Conservation (phyloP, 2,797 vertebrate genomes). For the Hemibagrus guttatus region DNA sequence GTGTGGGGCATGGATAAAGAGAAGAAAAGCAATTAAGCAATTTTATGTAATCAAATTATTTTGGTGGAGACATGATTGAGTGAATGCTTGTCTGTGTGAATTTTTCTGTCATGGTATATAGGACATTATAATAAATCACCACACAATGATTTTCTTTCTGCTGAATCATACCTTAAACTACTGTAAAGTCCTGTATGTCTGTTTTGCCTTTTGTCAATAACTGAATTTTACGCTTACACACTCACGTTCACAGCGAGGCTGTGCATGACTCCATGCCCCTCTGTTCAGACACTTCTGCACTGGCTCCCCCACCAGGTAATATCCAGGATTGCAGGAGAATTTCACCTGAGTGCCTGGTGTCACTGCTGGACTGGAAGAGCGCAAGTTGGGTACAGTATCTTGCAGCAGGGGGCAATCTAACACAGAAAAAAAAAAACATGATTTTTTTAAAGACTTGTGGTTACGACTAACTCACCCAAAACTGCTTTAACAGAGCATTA, state of each 20-base stretch:
- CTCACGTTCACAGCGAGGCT: constrained; percentile 94
- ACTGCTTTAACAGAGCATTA: neutral
- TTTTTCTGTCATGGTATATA: neutral
- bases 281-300: constrained; percentile 88
- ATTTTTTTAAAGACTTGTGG: neutral
- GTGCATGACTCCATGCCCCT: constrained; percentile 90
- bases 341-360: constrained; percentile 88
- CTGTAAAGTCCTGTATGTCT: neutral
- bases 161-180: neutral
- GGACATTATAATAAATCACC: neutral
- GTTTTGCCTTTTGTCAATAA: neutral
- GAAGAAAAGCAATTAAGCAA: neutral
- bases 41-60: neutral
- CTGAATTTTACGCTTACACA: constrained; percentile 36
- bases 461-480: neutral
- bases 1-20: neutral
- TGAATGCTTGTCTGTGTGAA: neutral
- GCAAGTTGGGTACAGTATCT: constrained; percentile 79
- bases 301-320: constrained; percentile 92
- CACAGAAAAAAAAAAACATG: constrained; percentile 53
- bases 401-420: constrained; percentile 90
- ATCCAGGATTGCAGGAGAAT: constrained; percentile 91
- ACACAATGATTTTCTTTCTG: neutral
- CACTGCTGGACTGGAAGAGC: constrained; percentile 75
- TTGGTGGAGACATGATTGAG: neutral